Conservation (phyloP, 1,140 invertebrate genomes). For the Tribolium castaneum region DNA sequence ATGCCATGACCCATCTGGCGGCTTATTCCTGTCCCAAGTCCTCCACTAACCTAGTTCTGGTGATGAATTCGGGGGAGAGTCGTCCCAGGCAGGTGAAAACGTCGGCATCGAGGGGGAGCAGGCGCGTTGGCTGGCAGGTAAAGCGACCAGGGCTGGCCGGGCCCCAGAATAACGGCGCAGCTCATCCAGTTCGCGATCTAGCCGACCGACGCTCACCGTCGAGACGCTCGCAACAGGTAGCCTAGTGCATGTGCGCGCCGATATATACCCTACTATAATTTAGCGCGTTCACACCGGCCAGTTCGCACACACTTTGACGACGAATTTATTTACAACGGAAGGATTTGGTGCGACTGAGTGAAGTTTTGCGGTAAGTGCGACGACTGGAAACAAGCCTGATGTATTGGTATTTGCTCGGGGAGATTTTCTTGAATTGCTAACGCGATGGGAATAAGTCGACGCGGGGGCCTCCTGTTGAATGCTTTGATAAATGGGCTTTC, state of each 20-base stretch:
- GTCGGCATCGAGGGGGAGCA: constrained; percentile 43
- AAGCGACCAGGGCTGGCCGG: constrained; percentile 50
- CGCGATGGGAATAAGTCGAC: no score
- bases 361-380: no score
- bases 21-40: not conserved
- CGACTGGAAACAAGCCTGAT: no score
- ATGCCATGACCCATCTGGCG: constrained; percentile 7
- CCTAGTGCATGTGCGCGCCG: constrained; percentile 37
- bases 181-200: constrained; percentile 43
- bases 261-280: not conserved
- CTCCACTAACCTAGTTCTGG: constrained; percentile 43
- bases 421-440: no score
- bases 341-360: no score
- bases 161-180: constrained; percentile 52
- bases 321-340: not conserved
- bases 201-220: constrained; percentile 37
- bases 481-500: no score
- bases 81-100: constrained; percentile 47
- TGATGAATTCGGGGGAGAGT: constrained; percentile 18
- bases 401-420: no score
- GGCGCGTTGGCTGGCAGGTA: constrained; percentile 47
- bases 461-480: no score
- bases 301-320: not conserved
- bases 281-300: not conserved
- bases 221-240: constrained; percentile 54